Evolutionary conservation across 1,140 invertebrate species (phyloP), one percentile per base, ranked within the genome.

Genomic region (Thaumatotibia leucotreta): DNA sequence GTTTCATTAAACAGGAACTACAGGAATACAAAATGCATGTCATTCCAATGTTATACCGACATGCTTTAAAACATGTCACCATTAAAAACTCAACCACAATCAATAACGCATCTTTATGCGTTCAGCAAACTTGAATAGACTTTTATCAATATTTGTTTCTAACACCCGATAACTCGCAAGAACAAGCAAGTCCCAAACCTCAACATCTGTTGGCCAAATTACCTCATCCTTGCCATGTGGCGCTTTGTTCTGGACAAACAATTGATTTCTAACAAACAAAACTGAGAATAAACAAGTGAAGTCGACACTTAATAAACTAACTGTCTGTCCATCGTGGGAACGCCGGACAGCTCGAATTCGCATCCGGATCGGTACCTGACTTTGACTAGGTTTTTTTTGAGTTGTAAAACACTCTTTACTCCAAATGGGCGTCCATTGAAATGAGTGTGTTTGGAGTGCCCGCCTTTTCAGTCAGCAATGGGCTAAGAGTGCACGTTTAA

Each of bases 241-340:
- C 77, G 77, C 80, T 82, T 87, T 88, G 82, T 86, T 68, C 74
- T 67, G 72, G 66, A 72, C 72, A 68, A 74, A 29, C 54, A 58
- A 58, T 58, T 32, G 45, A 50, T 52, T 68, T 64, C 50, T 67
- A 67, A 67, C 65, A 78, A 78, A 82, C 75, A 77, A 79, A 75
- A 76, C 64, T 62, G 49, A 77, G 62, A 74, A 76, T 77, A 79
- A 77, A 58, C 67, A 82, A 82, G 77, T 79, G 70, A 79, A 79
- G 69, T 82, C 69, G 78, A 82, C 79, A 84, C 79, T 82, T 82
- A 77, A 82, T 82, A 85, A 87, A 83, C 58, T 72, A 84, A 82
- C 75, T 86, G 81, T 81, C 69, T 68, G 77, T 71, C 78, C 77
- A 83, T 64, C 88, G 86, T 89, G 88, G 85, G 86, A 89, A 89